Base-by-base conservation (phyloP, 2,797 vertebrate genomes). In the Eremophila alpestris region DNA sequence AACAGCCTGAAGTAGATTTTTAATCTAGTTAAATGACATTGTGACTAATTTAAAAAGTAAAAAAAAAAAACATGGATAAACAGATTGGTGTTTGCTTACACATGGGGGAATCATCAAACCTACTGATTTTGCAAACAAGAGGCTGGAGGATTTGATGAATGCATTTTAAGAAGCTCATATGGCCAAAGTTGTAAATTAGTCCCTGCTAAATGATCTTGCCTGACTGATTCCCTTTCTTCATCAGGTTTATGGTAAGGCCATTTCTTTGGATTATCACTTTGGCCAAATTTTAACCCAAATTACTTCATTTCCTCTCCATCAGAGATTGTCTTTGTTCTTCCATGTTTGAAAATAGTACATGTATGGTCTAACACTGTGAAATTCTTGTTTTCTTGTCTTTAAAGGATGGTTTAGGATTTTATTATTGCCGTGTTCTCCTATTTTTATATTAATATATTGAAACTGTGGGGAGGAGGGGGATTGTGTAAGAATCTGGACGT, bases 381-480 rank as follows among this genome's bases (percentile, higher is more conserved):
- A 45, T 64, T 38, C 11, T 52, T 40, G 2, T 55, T 52, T 76
- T 74, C 34, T 65, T 55, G 17, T 26, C 27, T 78, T 19, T 49
- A 26, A 21, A 32, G 49, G 7, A 23, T 7, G 11, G 7, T 18
- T 69, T 60, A 56, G 27, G 19, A 24, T 55, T 43, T 30, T 71
- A 17, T 43, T 69, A 2, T 12, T 55, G 26, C 2, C 15, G 0
- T 21, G 1, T 22, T 67, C 58, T 29, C 13, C 32, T 68, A 8
- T 46, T 41, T 73, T 38, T 77, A 6, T 36, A 29, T 63, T 13
- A n/a, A 24, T 58, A 9, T 46, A 34, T 26, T 54, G 23, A 38
- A 62, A 32, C 5, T 22, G 0, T 46, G 30, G 18, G 5, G 16
- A 2, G 0, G 18, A 2, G 0, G 3, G 3, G 14, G 16, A 16